Evolutionary conservation across 2,888 invertebrate genomes (phyloP).

Genomic region (Pristionchus maxplancki): DNA sequence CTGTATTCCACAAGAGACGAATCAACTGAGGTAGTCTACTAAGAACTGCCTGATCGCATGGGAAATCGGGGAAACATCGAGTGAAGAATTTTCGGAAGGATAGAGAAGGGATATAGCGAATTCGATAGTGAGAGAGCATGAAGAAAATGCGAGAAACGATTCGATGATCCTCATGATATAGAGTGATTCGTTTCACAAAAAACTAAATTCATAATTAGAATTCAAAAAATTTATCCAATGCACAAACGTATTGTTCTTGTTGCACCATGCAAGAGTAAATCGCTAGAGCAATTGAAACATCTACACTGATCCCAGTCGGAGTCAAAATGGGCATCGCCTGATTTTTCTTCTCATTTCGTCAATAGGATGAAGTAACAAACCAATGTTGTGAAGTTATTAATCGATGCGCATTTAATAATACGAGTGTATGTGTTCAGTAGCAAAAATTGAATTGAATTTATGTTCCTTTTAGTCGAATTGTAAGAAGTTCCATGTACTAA

Average conservation of each 20-base stretch:
- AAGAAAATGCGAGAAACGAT: background rate
- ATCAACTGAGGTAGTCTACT: background rate
- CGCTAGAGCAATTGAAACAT: background rate
- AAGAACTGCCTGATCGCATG: background rate
- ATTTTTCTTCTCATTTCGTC: background rate
- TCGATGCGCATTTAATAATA: background rate
- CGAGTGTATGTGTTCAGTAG: background rate
- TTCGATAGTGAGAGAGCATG: background rate
- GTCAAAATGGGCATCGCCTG: background rate
- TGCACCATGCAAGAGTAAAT: background rate
- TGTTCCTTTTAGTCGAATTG: too few species aligned
- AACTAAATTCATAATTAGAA: background rate
- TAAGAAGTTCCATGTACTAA: background rate
- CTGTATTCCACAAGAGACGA: background rate
- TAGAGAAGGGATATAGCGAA: background rate
- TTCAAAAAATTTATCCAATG: background rate
- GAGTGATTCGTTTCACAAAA: background rate
- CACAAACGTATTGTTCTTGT: too few species aligned
- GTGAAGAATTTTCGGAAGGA: background rate
- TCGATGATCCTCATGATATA: background rate
- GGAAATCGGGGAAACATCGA: background rate
- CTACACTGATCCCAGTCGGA: background rate
- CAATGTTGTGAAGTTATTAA: background rate
- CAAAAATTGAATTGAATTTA: too few species aligned
- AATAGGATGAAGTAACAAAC: background rate